phyloP scores from a whole-genome alignment of 2,797 vertebrate genomes.

The Aphelocoma californica region DNA sequence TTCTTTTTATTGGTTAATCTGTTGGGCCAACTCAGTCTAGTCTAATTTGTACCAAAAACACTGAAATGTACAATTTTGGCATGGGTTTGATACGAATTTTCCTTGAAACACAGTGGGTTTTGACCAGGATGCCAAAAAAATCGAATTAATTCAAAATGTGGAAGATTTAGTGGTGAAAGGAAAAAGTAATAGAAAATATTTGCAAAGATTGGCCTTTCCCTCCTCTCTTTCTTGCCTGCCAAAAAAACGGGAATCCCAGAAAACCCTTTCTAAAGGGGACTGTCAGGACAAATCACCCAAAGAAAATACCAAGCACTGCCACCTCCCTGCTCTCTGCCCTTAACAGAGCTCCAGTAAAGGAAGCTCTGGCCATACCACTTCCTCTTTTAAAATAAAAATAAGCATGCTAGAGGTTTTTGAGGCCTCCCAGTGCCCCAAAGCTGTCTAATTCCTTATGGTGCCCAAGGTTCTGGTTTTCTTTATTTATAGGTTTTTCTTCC shows the following conservation, averaged over 20 bases:
- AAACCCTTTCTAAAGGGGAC: not conserved
- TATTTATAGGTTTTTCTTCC: not conserved
- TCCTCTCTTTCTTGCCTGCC: not conserved
- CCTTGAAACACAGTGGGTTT: constrained; percentile 28
- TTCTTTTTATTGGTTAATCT: constrained; percentile 28
- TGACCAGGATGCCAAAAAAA: constrained; percentile 20
- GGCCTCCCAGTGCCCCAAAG: not conserved
- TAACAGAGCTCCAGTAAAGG: not conserved
- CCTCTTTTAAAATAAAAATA: constrained; percentile 13
- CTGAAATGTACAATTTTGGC: not conserved
- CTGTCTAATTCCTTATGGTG: not conserved
- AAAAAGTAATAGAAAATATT: constrained; percentile 1
- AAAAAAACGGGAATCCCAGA: not conserved
- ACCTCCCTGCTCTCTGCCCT: not conserved
- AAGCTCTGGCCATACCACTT: not conserved
- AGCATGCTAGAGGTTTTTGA: not conserved
- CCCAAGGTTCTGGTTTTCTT: not conserved
- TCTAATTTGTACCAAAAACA: constrained; percentile 42
- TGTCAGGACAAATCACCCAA: not conserved
- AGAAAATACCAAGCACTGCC: not conserved
- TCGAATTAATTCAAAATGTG: not conserved
- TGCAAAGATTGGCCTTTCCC: not conserved
- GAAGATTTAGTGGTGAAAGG: not conserved
- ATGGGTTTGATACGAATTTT: not conserved
- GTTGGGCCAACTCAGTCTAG: not conserved